These are phyloP conservation scores for Psilanteris sp. DNA, from an alignment of 1,140 invertebrate genomes.

Conservation along the genomic window DNA sequence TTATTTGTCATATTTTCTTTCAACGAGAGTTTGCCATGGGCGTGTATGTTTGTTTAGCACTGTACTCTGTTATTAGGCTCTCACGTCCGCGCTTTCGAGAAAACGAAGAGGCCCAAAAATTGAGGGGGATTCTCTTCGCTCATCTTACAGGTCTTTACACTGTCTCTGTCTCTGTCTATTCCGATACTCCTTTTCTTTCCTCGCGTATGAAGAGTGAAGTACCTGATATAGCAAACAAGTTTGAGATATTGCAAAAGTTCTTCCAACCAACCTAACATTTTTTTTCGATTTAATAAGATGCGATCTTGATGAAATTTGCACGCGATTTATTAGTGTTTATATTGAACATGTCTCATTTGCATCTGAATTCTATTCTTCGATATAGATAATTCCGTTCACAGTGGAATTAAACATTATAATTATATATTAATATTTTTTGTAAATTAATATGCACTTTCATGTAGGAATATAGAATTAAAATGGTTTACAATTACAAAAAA, in stretches of 20 bases:
- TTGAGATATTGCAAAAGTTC: conserved; percentile 39
- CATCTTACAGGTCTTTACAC: conserved; percentile 53
- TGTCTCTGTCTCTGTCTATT: conserved; percentile 27
- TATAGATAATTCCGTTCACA: too few species aligned
- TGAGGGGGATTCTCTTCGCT: conserved; percentile 57
- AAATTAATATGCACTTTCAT: conserved; percentile 38
- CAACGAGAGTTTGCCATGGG: conserved; percentile 77
- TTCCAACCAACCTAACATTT: conserved; percentile 21
- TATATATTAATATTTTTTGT: too few species aligned
- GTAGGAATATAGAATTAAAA: too few species aligned
- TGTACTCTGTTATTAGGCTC: conserved; percentile 78
- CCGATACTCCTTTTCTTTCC: conserved; percentile 29
- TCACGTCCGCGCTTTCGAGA: conserved; percentile 63
- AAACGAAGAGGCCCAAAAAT: conserved; percentile 69
- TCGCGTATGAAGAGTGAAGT: conserved; percentile 23
- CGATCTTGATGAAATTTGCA: conserved; percentile 53
- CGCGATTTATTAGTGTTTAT: conserved; percentile 52
- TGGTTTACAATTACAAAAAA: too few species aligned
- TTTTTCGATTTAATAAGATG: conserved; percentile 14
- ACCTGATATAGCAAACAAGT: conserved; percentile 33
- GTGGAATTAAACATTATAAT: too few species aligned
- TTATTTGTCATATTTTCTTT: conserved; percentile 72
- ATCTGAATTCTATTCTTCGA: too few species aligned
- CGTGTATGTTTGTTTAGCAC: conserved; percentile 79
- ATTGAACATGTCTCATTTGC: conserved; percentile 13